Evolutionary conservation across 2,113 vertebrate genomes (phyloP), one percentile per base, ranked within the genome.

Genomic region (Loxodonta africana): DNA sequence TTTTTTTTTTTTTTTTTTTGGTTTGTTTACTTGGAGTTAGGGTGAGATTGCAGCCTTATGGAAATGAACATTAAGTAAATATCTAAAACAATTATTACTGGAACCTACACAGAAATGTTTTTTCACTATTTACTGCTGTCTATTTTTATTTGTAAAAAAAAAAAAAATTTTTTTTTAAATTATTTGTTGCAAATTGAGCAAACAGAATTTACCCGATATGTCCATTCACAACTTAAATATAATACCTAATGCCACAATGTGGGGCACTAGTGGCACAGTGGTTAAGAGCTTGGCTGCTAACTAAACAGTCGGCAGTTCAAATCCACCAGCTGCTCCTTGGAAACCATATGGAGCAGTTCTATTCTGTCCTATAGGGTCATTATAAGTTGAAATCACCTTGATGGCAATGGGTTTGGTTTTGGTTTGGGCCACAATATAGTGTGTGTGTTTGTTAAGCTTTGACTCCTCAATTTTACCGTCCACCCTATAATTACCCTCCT

Each of bases 61-160:
- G 26, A 96, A 92, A 88, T 82, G 37, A 81, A 53, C 44, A 80
- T 30, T 78, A 71, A 90, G 10, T 51, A 8, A 20, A 86, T 28
- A 67, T 30, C 53, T 82, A 95, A 97, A 67, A 8, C 53, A 89
- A 53, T 83, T 91, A 91, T 95, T 97, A 84, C 85, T 81, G 33
- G 11, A 90, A 60, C 46, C 33, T 51, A 92, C 11, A 62, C 41
- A 76, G 65, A 94, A 76, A 44, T 0, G 65, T 92, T 67, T 88
- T 85, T 33, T 89, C 71, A 81, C 57, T 12, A 33, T 77, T 85
- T 28, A 51, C 25, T 28, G 53, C 30, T 83, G 69, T 44, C 53
- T 95, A 83, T 37, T 37, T 37, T 37, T 37, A 37, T 37, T 37
- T 37, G 37, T 37, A 37, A 37, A 37, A 37, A 37, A 37, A 37